Base-by-base conservation (phyloP, 2,113 vertebrate species). In the Gopherus flavomarginatus region DNA sequence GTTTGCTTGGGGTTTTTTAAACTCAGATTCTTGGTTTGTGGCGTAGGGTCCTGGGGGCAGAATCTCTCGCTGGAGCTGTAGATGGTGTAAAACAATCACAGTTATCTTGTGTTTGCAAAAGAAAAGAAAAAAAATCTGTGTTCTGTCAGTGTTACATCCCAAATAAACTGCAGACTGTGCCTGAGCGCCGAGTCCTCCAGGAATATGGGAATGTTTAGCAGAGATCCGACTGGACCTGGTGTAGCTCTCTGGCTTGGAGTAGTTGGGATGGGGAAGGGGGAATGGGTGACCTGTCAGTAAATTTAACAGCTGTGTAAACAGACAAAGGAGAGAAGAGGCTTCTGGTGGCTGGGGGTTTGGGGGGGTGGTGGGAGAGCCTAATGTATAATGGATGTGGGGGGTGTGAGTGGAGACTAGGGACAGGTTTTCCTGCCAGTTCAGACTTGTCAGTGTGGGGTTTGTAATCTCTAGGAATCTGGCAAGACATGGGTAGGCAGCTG, bases 231-330 rank as follows among this genome's bases (percentile, higher is more conserved):
- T 87, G 38, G 19, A 42, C 31, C 56, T 56, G 56, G 69, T 81
- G 52, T 13, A 50, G 47, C 47, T 35, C 54, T 86, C 6, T 81
- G 75, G 38, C 57, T 81, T 65, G 56, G 53, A 59, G 52, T 57
- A 16, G 9, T 44, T 17, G 50, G n/a, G 35, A 7, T 5, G 29
- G 38, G 22, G 50, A 35, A 19, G 19, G 59, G 56, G 88, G 42
- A 54, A 17, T 75, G 19, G 24, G 79, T 80, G 84, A 85, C 14
- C 19, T n/a, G 17, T 16, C 86, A 44, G 81, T 95, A 91, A 87
- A 11, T 83, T 91, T 88, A 49, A 92, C 94, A 97, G 95, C 96
- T 97, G 94, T 97, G 92, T 96, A 96, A 97, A 97, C 90, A 97
- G 89, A 83, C 85, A 24, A 11, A 84, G 79, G n/a, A 47, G 80